phyloP scores from a whole-genome alignment of 2,113 vertebrate genomes.

The Turdus rufiventris region DNA sequence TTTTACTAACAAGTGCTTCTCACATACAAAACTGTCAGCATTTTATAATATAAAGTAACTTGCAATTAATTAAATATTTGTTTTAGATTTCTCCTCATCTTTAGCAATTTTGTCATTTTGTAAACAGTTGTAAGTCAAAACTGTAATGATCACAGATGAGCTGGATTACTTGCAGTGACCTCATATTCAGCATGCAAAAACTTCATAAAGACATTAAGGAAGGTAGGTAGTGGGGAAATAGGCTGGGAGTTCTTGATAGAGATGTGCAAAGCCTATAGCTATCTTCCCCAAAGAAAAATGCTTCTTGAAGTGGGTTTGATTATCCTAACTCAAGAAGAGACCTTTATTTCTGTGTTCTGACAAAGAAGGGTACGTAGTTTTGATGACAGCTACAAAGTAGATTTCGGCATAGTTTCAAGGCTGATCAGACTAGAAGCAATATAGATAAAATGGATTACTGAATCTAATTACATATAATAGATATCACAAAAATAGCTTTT shows the following conservation, averaged over 20 bases:
- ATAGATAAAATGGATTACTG: not conserved
- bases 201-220: not conserved
- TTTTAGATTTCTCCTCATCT: not conserved
- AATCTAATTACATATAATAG: not conserved
- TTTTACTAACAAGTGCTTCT: not conserved
- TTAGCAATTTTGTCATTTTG: not conserved
- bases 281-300: not conserved
- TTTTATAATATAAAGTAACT: not conserved
- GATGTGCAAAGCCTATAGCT: not conserved
- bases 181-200: not conserved
- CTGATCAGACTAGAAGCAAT: not conserved
- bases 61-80: not conserved
- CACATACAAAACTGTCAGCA: not conserved
- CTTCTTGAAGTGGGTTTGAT: not conserved
- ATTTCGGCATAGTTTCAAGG: not conserved
- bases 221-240: not conserved
- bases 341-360: not conserved
- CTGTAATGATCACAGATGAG: not conserved
- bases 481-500: not conserved
- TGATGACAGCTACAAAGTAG: not conserved
- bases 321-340: not conserved
- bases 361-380: not conserved
- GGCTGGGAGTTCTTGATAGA: not conserved
- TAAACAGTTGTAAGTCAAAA: not conserved
- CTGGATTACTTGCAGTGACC: not conserved